Base-by-base conservation (phyloP, 2,888 invertebrate genomes). In the Palloptera scutellata region DNA sequence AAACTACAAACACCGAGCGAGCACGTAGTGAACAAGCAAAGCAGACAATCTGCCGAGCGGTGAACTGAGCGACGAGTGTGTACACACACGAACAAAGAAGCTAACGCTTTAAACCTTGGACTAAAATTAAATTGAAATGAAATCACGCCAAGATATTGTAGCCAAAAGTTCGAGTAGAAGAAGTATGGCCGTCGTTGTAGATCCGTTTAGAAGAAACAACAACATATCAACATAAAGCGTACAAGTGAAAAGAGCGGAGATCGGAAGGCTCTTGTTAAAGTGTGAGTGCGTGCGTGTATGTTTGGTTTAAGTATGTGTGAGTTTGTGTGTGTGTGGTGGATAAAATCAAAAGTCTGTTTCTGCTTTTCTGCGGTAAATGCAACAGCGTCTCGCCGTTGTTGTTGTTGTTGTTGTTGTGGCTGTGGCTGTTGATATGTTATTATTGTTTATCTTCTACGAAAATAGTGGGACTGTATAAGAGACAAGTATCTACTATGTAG, bases 21-120 rank as follows among this genome's bases (percentile, higher is more conserved):
- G 48, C 12, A 41, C 43, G 30, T 30, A 30, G 30, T 2, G 6
- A 30, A 30, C 30, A 30, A 30, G 3, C 30, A 30, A 30, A 30
- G 30, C 30, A 30, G 30, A 30, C 30, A 30, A 30, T 30, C 30
- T 30, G 30, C 30, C 6, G 30, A 30, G 6, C 30, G 30, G 6
- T 6, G 30, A 30, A 6, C 30, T 30, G 30, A 30, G 6, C 30
- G 30, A 30, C 30, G 30, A 30, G 2, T 2, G 30, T 6, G 6
- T 30, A 6, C 6, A 30, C 6, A 30, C 30, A 51, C 8, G 17
- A 10, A 12, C 64, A 20, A 19, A 58, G 45, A 63, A 60, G 53
- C 74, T 72, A 73, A 76, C 76, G 79, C 75, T 78, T 81, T 72
- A 82, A 82, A 82, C 81, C 81, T 82, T 81, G 82, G 81, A 82